Evolutionary conservation across 2,113 vertebrate genomes (phyloP).

Genomic region (Scomber scombrus): DNA sequence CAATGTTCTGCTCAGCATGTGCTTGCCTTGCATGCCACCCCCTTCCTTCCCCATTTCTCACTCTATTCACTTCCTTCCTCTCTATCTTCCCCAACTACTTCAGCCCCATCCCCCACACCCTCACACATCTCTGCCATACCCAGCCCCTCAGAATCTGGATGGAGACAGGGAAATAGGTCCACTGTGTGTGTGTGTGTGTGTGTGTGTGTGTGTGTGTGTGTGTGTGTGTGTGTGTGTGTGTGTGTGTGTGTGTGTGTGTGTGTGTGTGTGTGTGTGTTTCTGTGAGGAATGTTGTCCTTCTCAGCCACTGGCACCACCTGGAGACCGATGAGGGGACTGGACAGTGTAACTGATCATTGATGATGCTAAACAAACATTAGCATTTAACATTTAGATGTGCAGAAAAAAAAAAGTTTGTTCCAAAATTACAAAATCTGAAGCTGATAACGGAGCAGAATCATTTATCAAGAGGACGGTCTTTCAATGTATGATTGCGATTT

Average conservation of each 20-base stretch:
- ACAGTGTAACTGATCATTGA: slow-evolving; percentile 33
- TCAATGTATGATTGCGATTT: not conserved
- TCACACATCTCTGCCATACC: slow-evolving; percentile 76
- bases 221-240: slow-evolving; percentile 20
- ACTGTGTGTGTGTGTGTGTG: slow-evolving; percentile 36
- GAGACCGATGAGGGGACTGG: slow-evolving; percentile 63
- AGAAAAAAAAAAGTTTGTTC: not conserved
- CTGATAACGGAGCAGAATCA: not conserved
- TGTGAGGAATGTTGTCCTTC: slow-evolving; percentile 60
- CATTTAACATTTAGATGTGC: not conserved
- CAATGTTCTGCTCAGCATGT: slow-evolving; percentile 87
- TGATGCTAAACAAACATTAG: slow-evolving; percentile 31
- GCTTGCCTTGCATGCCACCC: slow-evolving; percentile 79
- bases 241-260: not conserved
- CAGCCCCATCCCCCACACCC: slow-evolving; percentile 78
- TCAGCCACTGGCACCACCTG: slow-evolving; percentile 73
- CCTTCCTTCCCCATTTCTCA: slow-evolving; percentile 75
- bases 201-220: slow-evolving; percentile 33
- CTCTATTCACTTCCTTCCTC: slow-evolving; percentile 84
- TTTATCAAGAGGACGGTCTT: not conserved
- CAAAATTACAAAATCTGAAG: not conserved
- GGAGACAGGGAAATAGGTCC: slow-evolving; percentile 69
- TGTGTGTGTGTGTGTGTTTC: slow-evolving; percentile 1
- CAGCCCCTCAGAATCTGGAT: slow-evolving; percentile 67
- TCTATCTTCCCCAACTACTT: slow-evolving; percentile 78